These are phyloP conservation scores for Conus ventricosus DNA, from an alignment of 1,140 invertebrate species.

Conservation along the genomic window DNA sequence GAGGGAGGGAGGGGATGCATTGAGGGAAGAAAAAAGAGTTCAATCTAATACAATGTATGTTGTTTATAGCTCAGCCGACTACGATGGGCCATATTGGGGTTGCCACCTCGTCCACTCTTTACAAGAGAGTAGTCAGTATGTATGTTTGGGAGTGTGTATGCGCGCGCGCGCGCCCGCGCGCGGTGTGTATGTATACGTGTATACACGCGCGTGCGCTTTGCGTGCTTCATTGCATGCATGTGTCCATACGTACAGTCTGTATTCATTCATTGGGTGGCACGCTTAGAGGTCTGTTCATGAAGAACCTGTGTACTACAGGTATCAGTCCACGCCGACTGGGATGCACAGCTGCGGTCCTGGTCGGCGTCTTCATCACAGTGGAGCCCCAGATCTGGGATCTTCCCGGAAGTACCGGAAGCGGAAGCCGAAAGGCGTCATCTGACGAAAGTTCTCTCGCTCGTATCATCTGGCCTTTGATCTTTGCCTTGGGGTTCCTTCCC, in stretches of 20 bases:
- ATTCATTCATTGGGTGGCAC: not conserved
- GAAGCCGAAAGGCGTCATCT: not conserved
- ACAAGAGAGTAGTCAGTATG: not conserved
- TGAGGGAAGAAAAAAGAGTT: too few species aligned
- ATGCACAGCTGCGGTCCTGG: constrained; percentile 49
- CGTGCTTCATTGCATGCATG: not conserved
- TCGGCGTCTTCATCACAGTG: constrained; percentile 53
- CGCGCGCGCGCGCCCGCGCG: too few species aligned
- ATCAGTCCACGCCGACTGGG: constrained; percentile 45
- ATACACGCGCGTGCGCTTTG: not conserved
- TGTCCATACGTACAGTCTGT: not conserved
- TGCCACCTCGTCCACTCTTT: too few species aligned
- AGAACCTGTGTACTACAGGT: constrained; percentile 26
- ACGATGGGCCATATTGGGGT: too few species aligned
- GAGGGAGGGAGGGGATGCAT: too few species aligned
- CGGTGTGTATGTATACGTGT: not conserved
- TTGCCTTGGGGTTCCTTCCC: constrained; percentile 54
- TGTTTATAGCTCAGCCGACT: too few species aligned
- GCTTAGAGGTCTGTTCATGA: too few species aligned
- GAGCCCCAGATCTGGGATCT: constrained; percentile 57
- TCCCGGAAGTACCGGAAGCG: constrained; percentile 35
- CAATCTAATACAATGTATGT: too few species aligned
- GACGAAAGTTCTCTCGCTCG: constrained; percentile 24
- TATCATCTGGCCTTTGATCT: constrained; percentile 58
- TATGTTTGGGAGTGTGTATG: too few species aligned